Conservation (phyloP, 2,797 vertebrate genomes). For the Cuculus canorus region DNA sequence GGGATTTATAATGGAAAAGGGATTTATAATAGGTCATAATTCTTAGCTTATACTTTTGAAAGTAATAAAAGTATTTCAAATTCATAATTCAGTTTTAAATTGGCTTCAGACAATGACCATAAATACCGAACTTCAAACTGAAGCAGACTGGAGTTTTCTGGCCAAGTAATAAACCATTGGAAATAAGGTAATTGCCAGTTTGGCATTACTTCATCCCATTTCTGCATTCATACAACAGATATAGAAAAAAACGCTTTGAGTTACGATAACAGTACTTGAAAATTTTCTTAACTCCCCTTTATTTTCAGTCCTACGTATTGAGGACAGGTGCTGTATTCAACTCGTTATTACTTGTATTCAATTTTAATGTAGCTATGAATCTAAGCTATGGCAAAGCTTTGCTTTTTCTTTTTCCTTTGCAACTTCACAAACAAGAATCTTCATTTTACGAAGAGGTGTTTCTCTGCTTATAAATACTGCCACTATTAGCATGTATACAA, state of each 20-base stretch:
- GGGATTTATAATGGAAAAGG: neutral
- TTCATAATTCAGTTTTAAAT: conserved; percentile 22
- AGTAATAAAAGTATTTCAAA: conserved; percentile 13
- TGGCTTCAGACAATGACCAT: neutral
- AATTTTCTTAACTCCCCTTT: neutral
- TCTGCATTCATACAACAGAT: neutral
- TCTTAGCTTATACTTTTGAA: neutral
- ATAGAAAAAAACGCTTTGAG: neutral
- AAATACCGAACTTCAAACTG: conserved; percentile 30
- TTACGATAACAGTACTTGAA: neutral
- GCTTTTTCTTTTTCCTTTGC: neutral
- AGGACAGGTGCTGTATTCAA: neutral
- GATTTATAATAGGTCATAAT: neutral
- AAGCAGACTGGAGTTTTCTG: neutral
- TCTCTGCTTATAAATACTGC: neutral
- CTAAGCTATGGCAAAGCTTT: neutral
- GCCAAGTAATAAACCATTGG: neutral
- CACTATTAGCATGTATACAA: neutral
- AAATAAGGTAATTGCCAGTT: neutral
- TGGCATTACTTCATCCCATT: neutral
- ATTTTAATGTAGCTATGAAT: neutral
- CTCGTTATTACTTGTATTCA: neutral
- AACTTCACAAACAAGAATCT: neutral
- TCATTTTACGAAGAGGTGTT: neutral
- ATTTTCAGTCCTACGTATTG: neutral